Evolutionary conservation across 1,140 invertebrate species (phyloP).

Genomic region (Drosophila ambigua): DNA sequence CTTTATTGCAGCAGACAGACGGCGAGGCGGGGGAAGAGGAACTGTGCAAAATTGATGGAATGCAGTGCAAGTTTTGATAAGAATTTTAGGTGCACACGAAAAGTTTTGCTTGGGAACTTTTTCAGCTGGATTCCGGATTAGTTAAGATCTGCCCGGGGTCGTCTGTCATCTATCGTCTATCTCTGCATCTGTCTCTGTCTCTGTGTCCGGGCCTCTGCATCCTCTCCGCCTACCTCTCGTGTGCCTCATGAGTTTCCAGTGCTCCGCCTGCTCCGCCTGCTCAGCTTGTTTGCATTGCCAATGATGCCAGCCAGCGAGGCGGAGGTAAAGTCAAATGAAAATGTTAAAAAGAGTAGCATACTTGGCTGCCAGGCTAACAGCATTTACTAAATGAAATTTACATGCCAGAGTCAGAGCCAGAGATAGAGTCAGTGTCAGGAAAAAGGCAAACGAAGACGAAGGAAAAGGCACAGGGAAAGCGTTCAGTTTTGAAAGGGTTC

Average conservation of each 20-base stretch:
- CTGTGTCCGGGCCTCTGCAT: background rate
- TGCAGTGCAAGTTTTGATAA: constrained; percentile 62
- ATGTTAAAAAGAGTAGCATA: constrained; percentile 62
- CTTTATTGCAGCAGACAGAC: constrained; percentile 58
- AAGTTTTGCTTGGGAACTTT: constrained; percentile 50
- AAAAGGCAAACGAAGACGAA: too few species aligned
- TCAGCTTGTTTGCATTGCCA: constrained; percentile 51
- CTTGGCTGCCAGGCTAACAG: constrained; percentile 61
- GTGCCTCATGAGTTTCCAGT: constrained; percentile 33
- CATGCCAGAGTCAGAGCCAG: constrained; percentile 43
- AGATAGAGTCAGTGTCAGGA: constrained; percentile 1
- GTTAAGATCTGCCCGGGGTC: constrained; percentile 12
- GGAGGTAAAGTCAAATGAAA: constrained; percentile 53
- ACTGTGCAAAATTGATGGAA: constrained; percentile 66
- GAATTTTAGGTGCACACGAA: constrained; percentile 62
- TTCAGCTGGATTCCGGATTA: constrained; percentile 53
- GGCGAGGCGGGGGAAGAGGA: constrained; percentile 8
- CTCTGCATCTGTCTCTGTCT: background rate
- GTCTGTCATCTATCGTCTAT: too few species aligned
- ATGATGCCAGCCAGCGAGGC: constrained; percentile 15
- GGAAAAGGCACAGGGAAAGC: too few species aligned
- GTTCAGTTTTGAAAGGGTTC: constrained; percentile 24
- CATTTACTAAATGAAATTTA: constrained; percentile 73
- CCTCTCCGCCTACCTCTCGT: background rate
- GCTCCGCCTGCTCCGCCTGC: background rate